Percentiles rank a stretch among this genome's conserved stretches.
Evolutionary conservation across 2,797 vertebrate genomes (phyloP).

Genomic region (Psittacula echo): DNA sequence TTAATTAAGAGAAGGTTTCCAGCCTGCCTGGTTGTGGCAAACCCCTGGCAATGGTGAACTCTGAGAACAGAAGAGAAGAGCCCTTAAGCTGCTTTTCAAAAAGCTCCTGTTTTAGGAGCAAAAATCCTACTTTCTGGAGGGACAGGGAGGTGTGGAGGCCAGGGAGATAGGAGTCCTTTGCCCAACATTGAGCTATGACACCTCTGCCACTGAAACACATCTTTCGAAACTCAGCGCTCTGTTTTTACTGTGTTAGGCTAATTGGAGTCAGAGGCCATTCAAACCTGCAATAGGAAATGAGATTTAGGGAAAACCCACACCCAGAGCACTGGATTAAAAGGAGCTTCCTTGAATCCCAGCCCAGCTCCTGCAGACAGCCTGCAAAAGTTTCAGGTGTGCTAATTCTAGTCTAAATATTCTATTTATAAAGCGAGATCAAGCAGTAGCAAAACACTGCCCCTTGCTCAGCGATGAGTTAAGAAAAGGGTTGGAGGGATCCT

Average conservation of each 20-base stretch:
- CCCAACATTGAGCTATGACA: not conserved
- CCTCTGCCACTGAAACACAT: not conserved
- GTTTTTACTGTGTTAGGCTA: not conserved
- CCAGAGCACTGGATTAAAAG: slow-evolving; percentile 30
- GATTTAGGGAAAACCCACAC: not conserved
- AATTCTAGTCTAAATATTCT: not conserved
- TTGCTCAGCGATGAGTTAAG: not conserved
- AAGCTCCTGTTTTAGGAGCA: not conserved
- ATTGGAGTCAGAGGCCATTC: not conserved
- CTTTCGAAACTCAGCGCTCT: not conserved
- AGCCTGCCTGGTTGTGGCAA: not conserved
- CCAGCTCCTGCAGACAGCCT: not conserved
- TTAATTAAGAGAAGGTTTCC: slow-evolving; percentile 38
- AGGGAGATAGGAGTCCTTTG: not conserved
- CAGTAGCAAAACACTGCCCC: not conserved
- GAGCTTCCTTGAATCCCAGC: not conserved
- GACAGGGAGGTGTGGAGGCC: not conserved
- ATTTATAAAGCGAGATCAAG: not conserved
- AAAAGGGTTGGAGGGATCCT: not conserved
- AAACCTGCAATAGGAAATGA: slow-evolving; percentile 5
- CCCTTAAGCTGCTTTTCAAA: not conserved
- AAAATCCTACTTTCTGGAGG: not conserved
- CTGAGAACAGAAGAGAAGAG: not conserved
- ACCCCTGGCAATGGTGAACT: not conserved
- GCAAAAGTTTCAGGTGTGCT: not conserved